These are phyloP conservation scores for Phenganax subtilis DNA, from an alignment of 92 coral and sea anemone species.

Conservation along the genomic window DNA sequence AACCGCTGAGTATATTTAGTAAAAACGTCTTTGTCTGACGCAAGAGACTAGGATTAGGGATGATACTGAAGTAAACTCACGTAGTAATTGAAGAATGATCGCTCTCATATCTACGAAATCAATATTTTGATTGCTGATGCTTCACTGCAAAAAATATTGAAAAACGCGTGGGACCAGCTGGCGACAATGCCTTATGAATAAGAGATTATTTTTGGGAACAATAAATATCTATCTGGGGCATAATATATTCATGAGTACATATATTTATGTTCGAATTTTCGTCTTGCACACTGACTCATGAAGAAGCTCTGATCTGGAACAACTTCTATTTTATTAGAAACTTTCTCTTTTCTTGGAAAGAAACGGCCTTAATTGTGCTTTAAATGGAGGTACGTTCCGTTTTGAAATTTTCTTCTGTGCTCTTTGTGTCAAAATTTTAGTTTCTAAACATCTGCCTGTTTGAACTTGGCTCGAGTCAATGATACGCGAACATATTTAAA, in stretches of 20 bases:
- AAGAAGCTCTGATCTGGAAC: neutral
- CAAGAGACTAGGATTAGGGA: too few relatives aligned
- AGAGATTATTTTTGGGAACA: constrained; percentile 19
- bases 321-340: neutral
- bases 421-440: neutral
- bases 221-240: constrained; percentile 13
- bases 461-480: constrained; percentile 4
- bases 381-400: constrained; percentile 3
- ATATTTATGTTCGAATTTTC: neutral
- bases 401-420: neutral
- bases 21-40: too few relatives aligned
- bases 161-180: constrained; percentile 17
- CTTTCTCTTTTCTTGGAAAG: neutral
- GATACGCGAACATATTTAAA: neutral
- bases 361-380: neutral
- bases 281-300: neutral
- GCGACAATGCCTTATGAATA: constrained; percentile 22
- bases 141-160: constrained; percentile 6
- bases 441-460: constrained; percentile 4
- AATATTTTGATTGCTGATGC: constrained; percentile 17
- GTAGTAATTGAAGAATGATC: neutral
- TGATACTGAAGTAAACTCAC: neutral
- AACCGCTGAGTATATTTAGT: too few relatives aligned
- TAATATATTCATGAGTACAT: neutral
- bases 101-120: neutral